phyloP scores from a whole-genome alignment of 2,113 vertebrate species.

The Ptychochromis oligacanthus region DNA sequence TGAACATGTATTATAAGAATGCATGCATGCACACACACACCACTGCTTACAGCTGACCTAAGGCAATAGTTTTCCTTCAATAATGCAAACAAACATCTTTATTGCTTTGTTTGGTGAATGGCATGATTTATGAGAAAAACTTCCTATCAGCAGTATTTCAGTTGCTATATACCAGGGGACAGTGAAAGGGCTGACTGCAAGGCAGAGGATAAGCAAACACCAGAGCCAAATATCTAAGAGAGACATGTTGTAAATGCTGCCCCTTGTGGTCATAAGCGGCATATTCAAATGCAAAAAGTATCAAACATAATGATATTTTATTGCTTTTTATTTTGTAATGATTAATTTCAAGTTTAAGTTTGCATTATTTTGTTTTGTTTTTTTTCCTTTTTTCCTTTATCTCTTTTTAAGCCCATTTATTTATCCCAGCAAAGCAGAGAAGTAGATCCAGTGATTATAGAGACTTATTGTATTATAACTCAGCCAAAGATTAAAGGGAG shows the following conservation, averaged over 20 bases:
- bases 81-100: slow-evolving; percentile 85
- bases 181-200: slow-evolving; percentile 62
- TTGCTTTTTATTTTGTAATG: slow-evolving; percentile 30
- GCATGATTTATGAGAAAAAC: slow-evolving; percentile 91
- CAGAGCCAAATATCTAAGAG: slow-evolving; percentile 15
- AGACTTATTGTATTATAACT: slow-evolving; percentile 71
- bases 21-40: slow-evolving; percentile 31
- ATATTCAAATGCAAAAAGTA: slow-evolving; percentile 15
- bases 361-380: slow-evolving; percentile 39
- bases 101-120: slow-evolving; percentile 80
- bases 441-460: slow-evolving; percentile 62
- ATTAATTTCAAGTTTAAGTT: slow-evolving; percentile 43
- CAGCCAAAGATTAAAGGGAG: slow-evolving; percentile 68
- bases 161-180: slow-evolving; percentile 69
- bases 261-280: slow-evolving; percentile 55
- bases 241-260: slow-evolving; percentile 50
- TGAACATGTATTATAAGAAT: slow-evolving; percentile 55
- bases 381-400: background rate
- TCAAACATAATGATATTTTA: slow-evolving; percentile 10
- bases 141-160: slow-evolving; percentile 89
- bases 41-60: slow-evolving; percentile 66
- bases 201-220: slow-evolving; percentile 38
- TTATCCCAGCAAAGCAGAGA: slow-evolving; percentile 54
- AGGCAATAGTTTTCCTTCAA: slow-evolving; percentile 68
- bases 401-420: slow-evolving; percentile 35